A percentile compares a stretch with the other conserved stretches of the same genome.
These are phyloP conservation scores for Carcina quercana DNA, from an alignment of 2,888 invertebrate genomes.

Conservation along the genomic window DNA sequence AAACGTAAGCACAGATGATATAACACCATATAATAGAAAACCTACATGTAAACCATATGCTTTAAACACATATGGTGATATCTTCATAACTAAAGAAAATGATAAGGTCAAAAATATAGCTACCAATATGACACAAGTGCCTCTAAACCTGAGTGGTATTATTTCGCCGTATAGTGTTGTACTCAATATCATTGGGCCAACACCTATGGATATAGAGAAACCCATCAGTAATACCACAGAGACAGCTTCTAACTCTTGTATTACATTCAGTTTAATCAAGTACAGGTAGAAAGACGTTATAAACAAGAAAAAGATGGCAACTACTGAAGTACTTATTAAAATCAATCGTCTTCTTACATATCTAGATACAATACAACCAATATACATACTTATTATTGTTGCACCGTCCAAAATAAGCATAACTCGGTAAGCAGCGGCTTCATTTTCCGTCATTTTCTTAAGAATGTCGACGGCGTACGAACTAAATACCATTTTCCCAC, in stretches of 20 bases:
- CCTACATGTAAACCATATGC: slow-evolving; percentile 35
- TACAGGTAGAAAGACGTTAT: slow-evolving; percentile 39
- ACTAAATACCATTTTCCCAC: slow-evolving; percentile 31
- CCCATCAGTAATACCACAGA: slow-evolving; percentile 32
- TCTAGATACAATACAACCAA: slow-evolving; percentile 38
- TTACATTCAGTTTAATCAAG: slow-evolving; percentile 24
- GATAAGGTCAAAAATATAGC: slow-evolving; percentile 31
- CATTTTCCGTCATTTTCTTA: slow-evolving; percentile 32
- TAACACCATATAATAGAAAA: slow-evolving; percentile 26
- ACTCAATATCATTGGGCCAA: slow-evolving; percentile 45
- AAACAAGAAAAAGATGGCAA: slow-evolving; percentile 36
- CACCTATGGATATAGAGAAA: slow-evolving; percentile 42
- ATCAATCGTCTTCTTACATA: slow-evolving; percentile 36
- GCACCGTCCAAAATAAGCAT: slow-evolving; percentile 49
- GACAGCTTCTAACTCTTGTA: slow-evolving; percentile 32
- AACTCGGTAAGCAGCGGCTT: slow-evolving; percentile 35
- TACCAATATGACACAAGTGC: slow-evolving; percentile 28
- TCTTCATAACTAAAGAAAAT: slow-evolving; percentile 26
- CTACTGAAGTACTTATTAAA: slow-evolving; percentile 28
- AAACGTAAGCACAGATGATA: slow-evolving; percentile 14
- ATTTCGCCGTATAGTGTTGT: slow-evolving; percentile 39
- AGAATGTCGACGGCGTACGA: slow-evolving; percentile 42
- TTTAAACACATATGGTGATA: slow-evolving; percentile 33
- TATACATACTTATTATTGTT: slow-evolving; percentile 42
- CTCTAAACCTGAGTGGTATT: slow-evolving; percentile 38